phyloP scores from a whole-genome alignment of 2,113 vertebrate genomes.

The Cairina moschata region DNA sequence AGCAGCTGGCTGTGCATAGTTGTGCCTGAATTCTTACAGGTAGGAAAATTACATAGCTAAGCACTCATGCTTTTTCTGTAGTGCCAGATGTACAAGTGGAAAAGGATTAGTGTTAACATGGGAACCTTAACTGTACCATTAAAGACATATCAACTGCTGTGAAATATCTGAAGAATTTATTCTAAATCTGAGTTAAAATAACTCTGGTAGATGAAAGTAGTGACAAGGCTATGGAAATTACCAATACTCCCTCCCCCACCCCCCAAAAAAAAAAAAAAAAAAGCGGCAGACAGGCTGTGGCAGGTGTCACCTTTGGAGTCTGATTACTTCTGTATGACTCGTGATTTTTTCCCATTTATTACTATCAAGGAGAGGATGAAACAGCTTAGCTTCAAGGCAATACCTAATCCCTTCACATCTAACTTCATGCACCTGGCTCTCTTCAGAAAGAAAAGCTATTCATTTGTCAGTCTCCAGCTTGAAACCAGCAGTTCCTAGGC shows the following conservation, averaged over 20 bases:
- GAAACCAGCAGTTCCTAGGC: conserved; percentile 2
- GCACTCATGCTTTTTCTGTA: neutral
- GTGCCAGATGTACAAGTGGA: neutral
- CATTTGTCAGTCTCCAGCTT: conserved; percentile 11
- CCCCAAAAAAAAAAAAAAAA: neutral
- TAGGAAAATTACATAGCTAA: neutral
- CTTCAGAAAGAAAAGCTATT: conserved; percentile 16
- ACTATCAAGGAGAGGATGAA: conserved; percentile 41
- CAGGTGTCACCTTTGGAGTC: conserved; percentile 22
- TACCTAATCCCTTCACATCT: conserved; percentile 20
- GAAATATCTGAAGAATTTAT: conserved; percentile 1
- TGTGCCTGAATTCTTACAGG: neutral
- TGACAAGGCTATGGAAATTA: neutral
- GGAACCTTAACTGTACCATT: neutral
- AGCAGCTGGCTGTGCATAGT: neutral
- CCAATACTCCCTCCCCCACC: neutral
- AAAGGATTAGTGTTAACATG: neutral
- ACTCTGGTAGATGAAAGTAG: neutral
- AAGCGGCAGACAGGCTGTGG: neutral
- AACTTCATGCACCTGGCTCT: conserved; percentile 31
- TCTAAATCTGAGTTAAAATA: conserved; percentile 3
- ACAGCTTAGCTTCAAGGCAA: conserved; percentile 26
- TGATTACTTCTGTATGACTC: neutral
- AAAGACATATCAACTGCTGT: neutral
- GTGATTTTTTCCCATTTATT: conserved; percentile 42